phyloP scores from a whole-genome alignment of 2,113 vertebrate species.

The Nettapus auritus region DNA sequence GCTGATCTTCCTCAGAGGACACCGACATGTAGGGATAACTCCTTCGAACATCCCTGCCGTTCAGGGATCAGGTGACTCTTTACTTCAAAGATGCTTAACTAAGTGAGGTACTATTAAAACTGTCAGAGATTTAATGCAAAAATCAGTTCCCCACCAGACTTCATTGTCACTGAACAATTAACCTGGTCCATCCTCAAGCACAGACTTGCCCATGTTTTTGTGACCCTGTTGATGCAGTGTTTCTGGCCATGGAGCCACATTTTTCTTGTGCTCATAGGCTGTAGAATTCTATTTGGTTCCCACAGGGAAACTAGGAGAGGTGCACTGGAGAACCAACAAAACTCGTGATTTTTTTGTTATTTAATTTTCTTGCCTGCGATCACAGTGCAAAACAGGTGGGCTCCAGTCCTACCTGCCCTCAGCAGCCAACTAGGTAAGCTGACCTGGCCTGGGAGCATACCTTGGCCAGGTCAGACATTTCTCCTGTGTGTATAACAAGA shows the following conservation, averaged over 20 bases:
- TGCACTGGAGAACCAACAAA: background rate
- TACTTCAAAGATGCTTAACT: fast-evolving
- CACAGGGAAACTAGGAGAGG: background rate
- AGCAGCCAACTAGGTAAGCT: background rate
- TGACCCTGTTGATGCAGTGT: background rate
- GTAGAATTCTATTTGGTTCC: background rate
- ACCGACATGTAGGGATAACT: background rate
- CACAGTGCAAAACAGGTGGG: background rate
- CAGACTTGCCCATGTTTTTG: background rate
- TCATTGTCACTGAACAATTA: background rate
- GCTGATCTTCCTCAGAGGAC: background rate
- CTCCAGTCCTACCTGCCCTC: background rate
- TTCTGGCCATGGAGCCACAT: background rate
- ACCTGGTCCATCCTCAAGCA: background rate
- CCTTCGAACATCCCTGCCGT: background rate
- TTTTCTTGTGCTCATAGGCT: background rate
- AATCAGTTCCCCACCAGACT: background rate
- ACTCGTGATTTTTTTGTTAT: background rate
- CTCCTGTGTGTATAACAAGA: background rate
- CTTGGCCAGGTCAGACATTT: background rate
- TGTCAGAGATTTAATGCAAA: background rate
- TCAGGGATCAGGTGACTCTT: background rate
- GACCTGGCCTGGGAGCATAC: background rate
- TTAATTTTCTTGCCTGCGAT: background rate
- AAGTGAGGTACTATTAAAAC: background rate